Evolutionary conservation across 2,113 vertebrate genomes (phyloP).

Genomic region (Esox niger): DNA sequence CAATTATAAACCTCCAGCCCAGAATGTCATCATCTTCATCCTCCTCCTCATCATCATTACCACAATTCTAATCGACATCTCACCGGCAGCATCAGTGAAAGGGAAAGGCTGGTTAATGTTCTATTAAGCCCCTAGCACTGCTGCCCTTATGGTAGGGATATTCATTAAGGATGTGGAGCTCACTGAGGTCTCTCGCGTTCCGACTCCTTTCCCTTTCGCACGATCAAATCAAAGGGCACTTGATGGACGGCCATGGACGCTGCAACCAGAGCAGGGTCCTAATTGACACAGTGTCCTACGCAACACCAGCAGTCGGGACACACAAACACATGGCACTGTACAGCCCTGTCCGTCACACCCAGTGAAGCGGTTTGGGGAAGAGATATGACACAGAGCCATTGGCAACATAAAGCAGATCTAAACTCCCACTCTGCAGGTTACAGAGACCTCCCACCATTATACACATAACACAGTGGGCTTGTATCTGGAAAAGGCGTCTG

Average conservation of each 20-base stretch:
- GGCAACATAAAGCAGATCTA: constrained; percentile 28
- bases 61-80: constrained; percentile 47
- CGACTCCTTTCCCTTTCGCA: too few relatives aligned
- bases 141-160: too few relatives aligned
- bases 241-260: constrained; percentile 34
- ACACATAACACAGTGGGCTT: background rate
- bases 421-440: too few relatives aligned
- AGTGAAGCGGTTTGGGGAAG: too few relatives aligned
- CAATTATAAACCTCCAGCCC: too few relatives aligned
- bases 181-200: too few relatives aligned
- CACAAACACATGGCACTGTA: constrained; percentile 8
- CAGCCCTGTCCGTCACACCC: too few relatives aligned
- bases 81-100: background rate
- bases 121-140: too few relatives aligned
- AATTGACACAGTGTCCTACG: constrained; percentile 2
- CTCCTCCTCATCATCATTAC: constrained; percentile 59
- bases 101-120: background rate
- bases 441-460: constrained; percentile 9
- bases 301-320: too few relatives aligned
- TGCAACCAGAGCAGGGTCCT: constrained; percentile 20
- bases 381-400: constrained; percentile 10
- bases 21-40: constrained; percentile 43
- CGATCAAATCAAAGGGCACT: constrained; percentile 9
- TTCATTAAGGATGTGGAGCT: too few relatives aligned
- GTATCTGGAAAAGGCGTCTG: too few relatives aligned